phyloP scores from a whole-genome alignment of 1,140 invertebrate species.

The Drosophila ananassae region DNA sequence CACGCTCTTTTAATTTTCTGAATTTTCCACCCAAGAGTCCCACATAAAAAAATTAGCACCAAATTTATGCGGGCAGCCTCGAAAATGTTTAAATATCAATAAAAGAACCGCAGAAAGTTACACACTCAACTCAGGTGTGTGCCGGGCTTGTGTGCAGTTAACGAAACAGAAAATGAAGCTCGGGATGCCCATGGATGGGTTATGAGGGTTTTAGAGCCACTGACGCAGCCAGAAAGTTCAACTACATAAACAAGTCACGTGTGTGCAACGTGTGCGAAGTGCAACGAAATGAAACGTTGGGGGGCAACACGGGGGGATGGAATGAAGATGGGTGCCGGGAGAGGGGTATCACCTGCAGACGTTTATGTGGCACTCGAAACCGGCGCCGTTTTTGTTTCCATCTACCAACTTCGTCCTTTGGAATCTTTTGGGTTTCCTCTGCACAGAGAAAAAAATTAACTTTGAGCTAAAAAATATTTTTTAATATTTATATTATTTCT shows the following conservation, averaged over 20 bases:
- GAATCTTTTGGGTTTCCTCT: constrained; percentile 2
- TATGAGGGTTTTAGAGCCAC: constrained; percentile 40
- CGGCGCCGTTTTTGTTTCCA: constrained; percentile 62
- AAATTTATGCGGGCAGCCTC: constrained; percentile 70
- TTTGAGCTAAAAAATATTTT: neutral
- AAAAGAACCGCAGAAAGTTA: constrained; percentile 49
- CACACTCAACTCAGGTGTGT: constrained; percentile 17
- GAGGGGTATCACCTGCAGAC: constrained; percentile 42
- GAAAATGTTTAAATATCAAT: constrained; percentile 80
- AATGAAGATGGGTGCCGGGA: constrained; percentile 1
- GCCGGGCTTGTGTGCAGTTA: constrained; percentile 50
- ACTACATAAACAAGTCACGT: constrained; percentile 82
- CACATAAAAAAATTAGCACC: constrained; percentile 45
- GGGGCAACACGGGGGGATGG: neutral
- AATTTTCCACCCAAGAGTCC: neutral
- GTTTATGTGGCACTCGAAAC: constrained; percentile 63
- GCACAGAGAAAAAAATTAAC: constrained; percentile 4
- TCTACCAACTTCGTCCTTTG: constrained; percentile 36
- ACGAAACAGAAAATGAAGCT: constrained; percentile 79
- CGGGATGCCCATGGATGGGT: constrained; percentile 40
- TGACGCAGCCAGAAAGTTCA: constrained; percentile 59
- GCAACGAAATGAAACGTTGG: constrained; percentile 63
- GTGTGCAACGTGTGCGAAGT: constrained; percentile 78
- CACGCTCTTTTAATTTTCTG: too few relatives aligned
- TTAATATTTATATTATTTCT: too few relatives aligned